Base-by-base conservation (phyloP, 2,888 invertebrate genomes). In the Cantharis rustica region DNA sequence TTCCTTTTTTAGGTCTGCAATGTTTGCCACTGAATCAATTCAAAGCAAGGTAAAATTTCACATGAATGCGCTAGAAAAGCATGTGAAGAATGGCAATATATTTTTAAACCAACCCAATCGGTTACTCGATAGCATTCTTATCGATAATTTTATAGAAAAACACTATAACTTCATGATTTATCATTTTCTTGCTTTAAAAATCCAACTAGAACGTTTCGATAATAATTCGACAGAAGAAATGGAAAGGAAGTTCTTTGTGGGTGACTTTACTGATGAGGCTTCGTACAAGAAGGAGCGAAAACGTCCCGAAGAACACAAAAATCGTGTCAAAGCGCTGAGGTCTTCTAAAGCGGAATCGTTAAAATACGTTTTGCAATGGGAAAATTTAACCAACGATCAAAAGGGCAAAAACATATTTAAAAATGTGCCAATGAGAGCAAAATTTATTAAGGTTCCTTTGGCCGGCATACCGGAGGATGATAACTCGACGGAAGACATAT, bases 351-450 rank as follows among this genome's bases (percentile, higher is more conserved):
- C 68, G 0, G 31, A 69, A 5, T 72, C 77, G 9, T 23, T 75
- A 27, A 77, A 74, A 16, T 74, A 77, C 13, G 72, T 77, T 0
- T 47, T 64, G 10, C 77, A 77, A 16, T 77, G 77, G 77, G 77
- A 77, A 61, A 72, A 74, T 23, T 17, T 73, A 27, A 10, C 74
- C 5, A 72, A 77, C 9, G 64, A 74, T 3, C 61, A 72, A 13
- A 71, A 73, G 61, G 62, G 16, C 11, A 68, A 64, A n/a, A 70
- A 68, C 15, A 0, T 27, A 3, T 15, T 72, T n/a, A 76, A 64
- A 62, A 15, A 16, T 15, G 61, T 73, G 7, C 11, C 62, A 23
- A 66, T 15, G 15, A 73, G 69, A 16, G 27, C n/a, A 9, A 16
- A 16, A 27, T 15, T 2, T 4, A 13, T 10, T 10, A 16, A 16